Evolutionary conservation across 2,888 invertebrate genomes (phyloP).

Genomic region (Nemoura dubitans): DNA sequence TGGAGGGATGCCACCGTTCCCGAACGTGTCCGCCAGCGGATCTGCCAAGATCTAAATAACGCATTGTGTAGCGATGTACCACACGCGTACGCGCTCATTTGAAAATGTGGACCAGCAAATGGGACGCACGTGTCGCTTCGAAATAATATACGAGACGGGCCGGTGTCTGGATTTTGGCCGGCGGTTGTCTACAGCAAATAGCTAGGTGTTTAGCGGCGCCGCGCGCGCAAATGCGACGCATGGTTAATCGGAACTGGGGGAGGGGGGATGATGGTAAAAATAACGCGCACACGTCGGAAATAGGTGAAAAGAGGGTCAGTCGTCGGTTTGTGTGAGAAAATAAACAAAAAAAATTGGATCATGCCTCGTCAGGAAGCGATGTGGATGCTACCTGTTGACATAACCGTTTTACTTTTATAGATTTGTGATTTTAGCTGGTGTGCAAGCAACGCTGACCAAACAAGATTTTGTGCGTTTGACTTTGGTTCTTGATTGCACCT

Average conservation of each 20-base stretch:
- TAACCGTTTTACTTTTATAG: background rate
- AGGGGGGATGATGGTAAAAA: background rate
- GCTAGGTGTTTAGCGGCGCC: background rate
- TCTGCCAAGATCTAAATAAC: slow-evolving; percentile 31
- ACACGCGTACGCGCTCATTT: background rate
- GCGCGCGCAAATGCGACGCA: too few species aligned
- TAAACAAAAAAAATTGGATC: background rate
- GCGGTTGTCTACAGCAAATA: background rate
- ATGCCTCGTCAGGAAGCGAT: background rate
- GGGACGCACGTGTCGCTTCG: background rate
- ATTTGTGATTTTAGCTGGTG: background rate
- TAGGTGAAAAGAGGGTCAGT: background rate
- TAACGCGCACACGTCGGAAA: background rate
- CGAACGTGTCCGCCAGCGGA: background rate
- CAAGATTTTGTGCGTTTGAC: background rate
- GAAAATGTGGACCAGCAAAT: background rate
- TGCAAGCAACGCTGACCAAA: background rate
- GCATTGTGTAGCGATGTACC: background rate
- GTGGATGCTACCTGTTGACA: background rate
- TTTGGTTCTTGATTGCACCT: background rate
- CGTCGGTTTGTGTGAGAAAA: background rate
- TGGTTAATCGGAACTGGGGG: background rate
- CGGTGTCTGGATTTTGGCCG: background rate
- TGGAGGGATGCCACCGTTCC: slow-evolving; percentile 27
- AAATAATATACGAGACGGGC: background rate